Conservation (phyloP, 2,888 invertebrate genomes). For the Drosophila robusta region DNA sequence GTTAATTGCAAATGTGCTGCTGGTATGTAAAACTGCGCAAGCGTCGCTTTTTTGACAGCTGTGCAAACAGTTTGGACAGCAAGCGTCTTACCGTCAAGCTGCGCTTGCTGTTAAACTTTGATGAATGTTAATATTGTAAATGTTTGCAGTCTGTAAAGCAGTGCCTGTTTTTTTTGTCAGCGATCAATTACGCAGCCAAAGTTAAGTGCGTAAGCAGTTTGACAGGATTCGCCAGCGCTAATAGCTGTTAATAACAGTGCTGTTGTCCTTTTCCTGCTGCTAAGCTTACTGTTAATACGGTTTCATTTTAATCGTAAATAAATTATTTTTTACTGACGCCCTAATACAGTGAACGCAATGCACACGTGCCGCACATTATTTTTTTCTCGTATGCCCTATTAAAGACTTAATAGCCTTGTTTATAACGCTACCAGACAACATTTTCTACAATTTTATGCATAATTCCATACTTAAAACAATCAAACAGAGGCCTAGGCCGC, state of each 20-base stretch:
- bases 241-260: slow-evolving; percentile 14
- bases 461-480: slow-evolving; percentile 54
- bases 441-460: slow-evolving; percentile 51
- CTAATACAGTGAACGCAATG: slow-evolving; percentile 17
- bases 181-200: background rate
- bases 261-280: background rate
- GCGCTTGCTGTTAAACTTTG: background rate
- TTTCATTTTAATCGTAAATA: slow-evolving; percentile 4
- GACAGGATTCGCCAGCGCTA: background rate
- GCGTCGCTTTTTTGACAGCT: background rate
- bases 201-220: background rate
- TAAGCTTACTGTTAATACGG: background rate
- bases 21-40: background rate
- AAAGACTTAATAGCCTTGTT: slow-evolving; percentile 40
- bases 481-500: slow-evolving; percentile 52
- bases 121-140: background rate
- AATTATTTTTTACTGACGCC: slow-evolving; percentile 11
- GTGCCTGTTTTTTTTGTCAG: too few relatives aligned
- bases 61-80: background rate
- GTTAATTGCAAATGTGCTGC: background rate
- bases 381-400: slow-evolving; percentile 10
- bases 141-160: slow-evolving; percentile 15
- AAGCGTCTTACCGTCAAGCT: background rate
- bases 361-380: slow-evolving; percentile 36
- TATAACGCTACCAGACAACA: slow-evolving; percentile 35